Evolutionary conservation across 2,797 vertebrate species (phyloP), one percentile per base, ranked within the genome.

Genomic region (Cuculus canorus): DNA sequence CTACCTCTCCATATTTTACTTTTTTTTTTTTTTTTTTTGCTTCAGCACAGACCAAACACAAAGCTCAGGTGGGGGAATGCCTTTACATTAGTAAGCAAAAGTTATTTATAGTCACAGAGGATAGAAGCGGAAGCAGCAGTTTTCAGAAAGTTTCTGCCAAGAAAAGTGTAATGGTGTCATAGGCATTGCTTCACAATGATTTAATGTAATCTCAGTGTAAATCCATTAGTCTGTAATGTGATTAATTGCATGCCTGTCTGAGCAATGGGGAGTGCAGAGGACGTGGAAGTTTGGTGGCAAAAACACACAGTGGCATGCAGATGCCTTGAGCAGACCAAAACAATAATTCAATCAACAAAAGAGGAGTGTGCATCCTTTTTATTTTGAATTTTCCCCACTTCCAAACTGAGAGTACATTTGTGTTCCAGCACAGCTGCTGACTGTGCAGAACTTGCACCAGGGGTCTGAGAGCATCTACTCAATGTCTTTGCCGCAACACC

Each of bases 341-440:
- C 59, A 72, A 25, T 14, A 83, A 47, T 30, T 66, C 43, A 15
- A 3, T 25, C 47, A 27, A 47, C 32, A 43, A 9, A 48, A 80
- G 16, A 23, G 43, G 54, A 64, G 5, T 2, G 9, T 56, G 23
- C 9, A 4, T 17, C 37, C 53, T 33, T 17, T 18, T 25, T 8
- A 8, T 12, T 45, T 30, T 54, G 17, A 19, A 17, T 60, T 85
- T 41, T n/a, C 8, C n/a, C 33, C 50, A 41, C 21, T 17, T 27
- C 7, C 43, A 25, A 64, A 37, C 5, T 8, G 24, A 57, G 23
- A 68, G 2, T 0, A 1, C 1, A 10, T 35, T 25, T 0, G 0
- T 61, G 30, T 75, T 53, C 27, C 69, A 79, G 28, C 33, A n/a
- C 25, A 41, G 11, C 25, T 1, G 3, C 33, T 54, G 41, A 23